A percentile compares a stretch with the other conserved stretches of the same genome.
These are phyloP conservation scores for Galeruca laticollis DNA, from an alignment of 2,888 invertebrate species.

Conservation along the genomic window DNA sequence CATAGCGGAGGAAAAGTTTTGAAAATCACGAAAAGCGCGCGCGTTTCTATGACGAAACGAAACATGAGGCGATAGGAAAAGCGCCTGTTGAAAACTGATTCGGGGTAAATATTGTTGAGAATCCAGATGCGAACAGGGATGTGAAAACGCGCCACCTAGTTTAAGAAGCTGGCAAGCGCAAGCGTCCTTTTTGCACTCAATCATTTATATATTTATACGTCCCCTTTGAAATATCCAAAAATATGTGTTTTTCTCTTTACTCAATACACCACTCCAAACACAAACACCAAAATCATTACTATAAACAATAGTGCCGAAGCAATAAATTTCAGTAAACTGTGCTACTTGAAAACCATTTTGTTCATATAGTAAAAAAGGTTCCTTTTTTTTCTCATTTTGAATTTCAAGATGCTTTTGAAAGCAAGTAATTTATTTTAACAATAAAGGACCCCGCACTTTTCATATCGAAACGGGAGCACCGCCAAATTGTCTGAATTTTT, in stretches of 20 bases:
- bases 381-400: too few species aligned
- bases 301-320: background rate
- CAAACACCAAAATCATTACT: background rate
- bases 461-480: too few species aligned
- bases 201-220: slow-evolving; percentile 49
- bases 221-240: slow-evolving; percentile 40
- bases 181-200: slow-evolving; percentile 52
- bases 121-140: slow-evolving; percentile 61
- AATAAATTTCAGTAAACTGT: background rate
- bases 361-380: too few species aligned
- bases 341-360: background rate
- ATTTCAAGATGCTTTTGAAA: too few species aligned
- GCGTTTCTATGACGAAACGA: slow-evolving; percentile 37
- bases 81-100: slow-evolving; percentile 59
- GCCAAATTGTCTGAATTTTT: too few species aligned
- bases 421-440: too few species aligned
- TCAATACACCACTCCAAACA: background rate
- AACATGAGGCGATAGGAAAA: slow-evolving; percentile 47
- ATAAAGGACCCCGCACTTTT: too few species aligned
- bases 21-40: slow-evolving; percentile 44
- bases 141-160: slow-evolving; percentile 64
- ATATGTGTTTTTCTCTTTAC: background rate
- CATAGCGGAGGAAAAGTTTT: slow-evolving; percentile 41
- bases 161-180: slow-evolving; percentile 63
- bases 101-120: slow-evolving; percentile 59